Conservation (phyloP, 2,797 vertebrate genomes). For the Gymnocypris eckloni region DNA sequence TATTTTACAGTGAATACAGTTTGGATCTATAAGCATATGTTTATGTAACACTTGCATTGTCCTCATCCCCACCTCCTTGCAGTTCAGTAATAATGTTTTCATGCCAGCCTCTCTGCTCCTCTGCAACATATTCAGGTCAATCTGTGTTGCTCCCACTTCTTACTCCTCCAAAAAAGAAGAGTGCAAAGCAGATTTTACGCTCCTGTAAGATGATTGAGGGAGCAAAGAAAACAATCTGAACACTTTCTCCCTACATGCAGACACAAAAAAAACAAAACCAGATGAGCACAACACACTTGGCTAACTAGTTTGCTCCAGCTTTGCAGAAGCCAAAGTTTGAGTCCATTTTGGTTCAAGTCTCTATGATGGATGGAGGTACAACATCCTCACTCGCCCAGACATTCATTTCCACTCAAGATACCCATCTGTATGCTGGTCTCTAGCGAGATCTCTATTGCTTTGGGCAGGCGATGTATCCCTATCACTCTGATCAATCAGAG, state of each 20-base stretch:
- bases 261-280: slow-evolving; percentile 20
- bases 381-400: slow-evolving; percentile 35
- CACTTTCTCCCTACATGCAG: neutral
- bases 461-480: slow-evolving; percentile 59
- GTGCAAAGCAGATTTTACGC: slow-evolving; percentile 46
- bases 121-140: slow-evolving; percentile 39
- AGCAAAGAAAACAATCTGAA: slow-evolving; percentile 23
- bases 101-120: slow-evolving; percentile 27
- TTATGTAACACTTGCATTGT: neutral
- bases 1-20: slow-evolving; percentile 24
- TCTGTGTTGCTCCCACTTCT: slow-evolving; percentile 36
- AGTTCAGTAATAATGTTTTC: slow-evolving; percentile 19
- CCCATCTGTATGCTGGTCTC: slow-evolving; percentile 40
- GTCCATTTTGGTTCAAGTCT: slow-evolving; percentile 15
- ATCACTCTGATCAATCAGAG: slow-evolving; percentile 63
- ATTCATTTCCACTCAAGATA: slow-evolving; percentile 44
- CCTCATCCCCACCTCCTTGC: slow-evolving; percentile 11
- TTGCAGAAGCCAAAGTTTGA: slow-evolving; percentile 11
- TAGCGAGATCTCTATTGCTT: slow-evolving; percentile 56
- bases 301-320: slow-evolving; percentile 9
- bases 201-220: slow-evolving; percentile 40
- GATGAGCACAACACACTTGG: slow-evolving; percentile 13
- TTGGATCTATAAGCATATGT: slow-evolving; percentile 1
- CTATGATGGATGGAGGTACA: slow-evolving; percentile 45
- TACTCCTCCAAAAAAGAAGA: slow-evolving; percentile 35